Conservation (phyloP, 2,113 vertebrate genomes). For the Ictalurus furcatus region DNA sequence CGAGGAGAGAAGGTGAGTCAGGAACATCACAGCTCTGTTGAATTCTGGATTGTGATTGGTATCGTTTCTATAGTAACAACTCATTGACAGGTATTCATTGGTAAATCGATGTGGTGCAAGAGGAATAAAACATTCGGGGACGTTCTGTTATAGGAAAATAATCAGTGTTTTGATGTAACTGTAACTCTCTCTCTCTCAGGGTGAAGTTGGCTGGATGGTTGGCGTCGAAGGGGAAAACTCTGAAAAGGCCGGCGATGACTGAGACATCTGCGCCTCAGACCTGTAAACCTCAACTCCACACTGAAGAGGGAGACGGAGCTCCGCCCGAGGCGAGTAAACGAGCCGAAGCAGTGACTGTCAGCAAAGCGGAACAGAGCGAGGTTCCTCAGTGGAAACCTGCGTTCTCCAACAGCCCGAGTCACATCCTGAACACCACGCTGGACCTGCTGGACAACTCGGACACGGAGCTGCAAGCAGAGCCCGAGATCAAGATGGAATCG, state of each 20-base stretch:
- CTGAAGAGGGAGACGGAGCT: conserved; percentile 11
- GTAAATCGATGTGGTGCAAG: too few species aligned
- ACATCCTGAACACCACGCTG: conserved; percentile 64
- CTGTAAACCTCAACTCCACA: conserved; percentile 28
- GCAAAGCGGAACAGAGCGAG: neutral
- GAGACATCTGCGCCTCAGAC: conserved; percentile 29
- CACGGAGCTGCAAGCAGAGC: conserved; percentile 54
- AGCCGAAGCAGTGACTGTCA: neutral
- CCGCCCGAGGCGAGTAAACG: neutral
- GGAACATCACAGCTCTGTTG: neutral
- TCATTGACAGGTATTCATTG: too few species aligned
- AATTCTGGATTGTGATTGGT: neutral
- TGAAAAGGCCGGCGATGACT: conserved; percentile 74
- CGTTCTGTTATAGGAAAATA: neutral
- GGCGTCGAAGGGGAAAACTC: conserved; percentile 76
- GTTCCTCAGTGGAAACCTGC: neutral
- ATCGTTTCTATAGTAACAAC: neutral
- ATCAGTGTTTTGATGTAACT: neutral
- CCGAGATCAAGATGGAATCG: conserved; percentile 63
- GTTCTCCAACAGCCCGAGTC: conserved; percentile 37
- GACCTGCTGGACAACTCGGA: conserved; percentile 66
- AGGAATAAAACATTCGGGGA: neutral
- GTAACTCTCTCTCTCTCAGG: conserved; percentile 62
- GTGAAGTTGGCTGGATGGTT: conserved; percentile 79
- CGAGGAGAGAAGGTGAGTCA: conserved; percentile 79